These are phyloP conservation scores for Phoenoteleia sp. DNA, from an alignment of 2,888 invertebrate genomes.

Conservation along the genomic window DNA sequence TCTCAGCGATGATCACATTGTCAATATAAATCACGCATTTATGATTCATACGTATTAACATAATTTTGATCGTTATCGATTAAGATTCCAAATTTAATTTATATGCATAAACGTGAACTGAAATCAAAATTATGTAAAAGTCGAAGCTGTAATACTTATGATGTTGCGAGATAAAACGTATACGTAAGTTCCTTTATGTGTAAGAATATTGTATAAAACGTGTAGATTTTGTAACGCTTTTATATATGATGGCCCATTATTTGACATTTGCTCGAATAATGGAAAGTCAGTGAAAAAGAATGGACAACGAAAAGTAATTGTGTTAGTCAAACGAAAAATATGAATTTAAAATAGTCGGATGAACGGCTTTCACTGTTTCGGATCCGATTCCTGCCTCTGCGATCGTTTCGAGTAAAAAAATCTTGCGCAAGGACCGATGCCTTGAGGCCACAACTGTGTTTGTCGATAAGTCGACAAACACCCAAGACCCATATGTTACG, in stretches of 20 bases:
- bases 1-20: constrained; percentile 51
- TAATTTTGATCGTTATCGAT: constrained; percentile 6
- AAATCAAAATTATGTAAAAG: constrained; percentile 42
- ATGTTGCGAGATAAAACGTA: not conserved
- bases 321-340: constrained; percentile 37
- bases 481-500: constrained; percentile 15
- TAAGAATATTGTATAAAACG: constrained; percentile 28
- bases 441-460: constrained; percentile 33
- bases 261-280: not conserved
- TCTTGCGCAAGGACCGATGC: constrained; percentile 78
- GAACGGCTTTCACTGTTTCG: constrained; percentile 83
- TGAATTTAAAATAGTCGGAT: constrained; percentile 68
- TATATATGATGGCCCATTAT: constrained; percentile 10
- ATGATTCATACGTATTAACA: constrained; percentile 15
- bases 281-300: constrained; percentile 3
- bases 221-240: constrained; percentile 11
- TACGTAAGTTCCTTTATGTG: constrained; percentile 48
- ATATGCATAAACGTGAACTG: not conserved
- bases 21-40: constrained; percentile 47
- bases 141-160: not conserved
- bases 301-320: constrained; percentile 6
- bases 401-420: constrained; percentile 67
- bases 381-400: constrained; percentile 81
- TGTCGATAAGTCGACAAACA: too few relatives aligned
- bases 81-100: constrained; percentile 27